Conservation (phyloP, 2,888 invertebrate genomes). For the Lochmaea crataegi region DNA sequence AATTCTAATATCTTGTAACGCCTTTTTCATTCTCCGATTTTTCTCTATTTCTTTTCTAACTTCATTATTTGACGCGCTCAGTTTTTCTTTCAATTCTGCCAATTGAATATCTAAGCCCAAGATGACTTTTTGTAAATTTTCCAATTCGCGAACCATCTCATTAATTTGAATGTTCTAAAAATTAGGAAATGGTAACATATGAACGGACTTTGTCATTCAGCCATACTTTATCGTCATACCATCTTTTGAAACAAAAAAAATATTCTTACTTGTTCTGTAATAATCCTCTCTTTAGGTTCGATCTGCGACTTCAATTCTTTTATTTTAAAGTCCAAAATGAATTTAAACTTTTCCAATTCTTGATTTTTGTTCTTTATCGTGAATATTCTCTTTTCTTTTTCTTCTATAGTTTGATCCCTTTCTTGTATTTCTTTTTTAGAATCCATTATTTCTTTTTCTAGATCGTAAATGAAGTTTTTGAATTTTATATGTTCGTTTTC, state of each 20-base stretch:
- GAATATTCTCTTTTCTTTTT: constrained; percentile 86
- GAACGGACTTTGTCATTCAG: no score
- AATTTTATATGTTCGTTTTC: constrained; percentile 80
- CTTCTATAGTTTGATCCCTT: constrained; percentile 84
- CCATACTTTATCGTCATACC: neutral
- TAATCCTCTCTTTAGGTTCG: constrained; percentile 87
- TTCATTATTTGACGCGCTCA: constrained; percentile 78
- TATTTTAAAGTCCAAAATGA: constrained; percentile 90
- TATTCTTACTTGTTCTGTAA: constrained; percentile 78
- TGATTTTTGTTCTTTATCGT: constrained; percentile 87
- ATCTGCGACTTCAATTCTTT: constrained; percentile 84
- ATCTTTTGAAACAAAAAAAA: neutral
- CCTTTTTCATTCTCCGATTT: constrained; percentile 72
- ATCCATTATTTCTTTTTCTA: constrained; percentile 83
- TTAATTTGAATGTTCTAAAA: constrained; percentile 71
- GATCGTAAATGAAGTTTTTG: constrained; percentile 72
- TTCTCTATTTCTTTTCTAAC: constrained; percentile 74
- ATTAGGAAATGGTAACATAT: neutral
- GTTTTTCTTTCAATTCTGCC: constrained; percentile 81
- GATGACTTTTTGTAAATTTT: constrained; percentile 81
- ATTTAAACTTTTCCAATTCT: constrained; percentile 92
- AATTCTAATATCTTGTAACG: constrained; percentile 80
- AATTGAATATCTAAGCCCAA: constrained; percentile 77
- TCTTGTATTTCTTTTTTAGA: constrained; percentile 87
- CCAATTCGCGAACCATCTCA: constrained; percentile 86